Evolutionary conservation across 2,888 invertebrate genomes (phyloP).

Genomic region (Pheosia gnoma): DNA sequence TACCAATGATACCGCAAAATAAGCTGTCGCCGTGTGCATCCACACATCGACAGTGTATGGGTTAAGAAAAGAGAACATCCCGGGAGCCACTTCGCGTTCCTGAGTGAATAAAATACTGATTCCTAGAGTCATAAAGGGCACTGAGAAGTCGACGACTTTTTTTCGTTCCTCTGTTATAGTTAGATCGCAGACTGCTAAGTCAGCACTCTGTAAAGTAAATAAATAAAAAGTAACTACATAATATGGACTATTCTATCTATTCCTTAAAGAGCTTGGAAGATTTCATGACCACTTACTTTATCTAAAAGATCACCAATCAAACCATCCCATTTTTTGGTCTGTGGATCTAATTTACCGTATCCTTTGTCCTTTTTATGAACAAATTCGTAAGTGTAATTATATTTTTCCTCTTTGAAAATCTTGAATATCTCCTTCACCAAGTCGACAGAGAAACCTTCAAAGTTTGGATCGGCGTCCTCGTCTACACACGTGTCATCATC

Average conservation of each 20-base stretch:
- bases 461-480: slow-evolving; percentile 83
- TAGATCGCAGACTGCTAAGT: slow-evolving; percentile 85
- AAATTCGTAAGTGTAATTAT: slow-evolving; percentile 68
- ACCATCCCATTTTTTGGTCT: slow-evolving; percentile 70
- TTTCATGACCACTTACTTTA: slow-evolving; percentile 54
- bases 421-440: slow-evolving; percentile 88
- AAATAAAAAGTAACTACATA: neutral
- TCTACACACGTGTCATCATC: slow-evolving; percentile 62
- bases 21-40: slow-evolving; percentile 94
- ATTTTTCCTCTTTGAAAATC: slow-evolving; percentile 73
- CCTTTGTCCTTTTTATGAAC: slow-evolving; percentile 48
- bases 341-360: slow-evolving; percentile 55
- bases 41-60: slow-evolving; percentile 94
- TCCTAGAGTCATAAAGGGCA: slow-evolving; percentile 98
- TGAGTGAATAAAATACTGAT: slow-evolving; percentile 94
- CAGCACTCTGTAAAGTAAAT: slow-evolving; percentile 60
- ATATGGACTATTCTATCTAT: neutral
- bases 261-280: no score
- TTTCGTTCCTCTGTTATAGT: slow-evolving; percentile 97
- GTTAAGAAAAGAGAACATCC: slow-evolving; percentile 93
- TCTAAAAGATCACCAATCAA: slow-evolving; percentile 70
- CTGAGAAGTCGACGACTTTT: slow-evolving; percentile 95
- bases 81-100: slow-evolving; percentile 89
- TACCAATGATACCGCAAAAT: slow-evolving; percentile 91
- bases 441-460: slow-evolving; percentile 91